A percentile compares a stretch with the other conserved stretches of the same genome.
phyloP scores from a whole-genome alignment of 1,140 invertebrate genomes.

The Plodia interpunctella region DNA sequence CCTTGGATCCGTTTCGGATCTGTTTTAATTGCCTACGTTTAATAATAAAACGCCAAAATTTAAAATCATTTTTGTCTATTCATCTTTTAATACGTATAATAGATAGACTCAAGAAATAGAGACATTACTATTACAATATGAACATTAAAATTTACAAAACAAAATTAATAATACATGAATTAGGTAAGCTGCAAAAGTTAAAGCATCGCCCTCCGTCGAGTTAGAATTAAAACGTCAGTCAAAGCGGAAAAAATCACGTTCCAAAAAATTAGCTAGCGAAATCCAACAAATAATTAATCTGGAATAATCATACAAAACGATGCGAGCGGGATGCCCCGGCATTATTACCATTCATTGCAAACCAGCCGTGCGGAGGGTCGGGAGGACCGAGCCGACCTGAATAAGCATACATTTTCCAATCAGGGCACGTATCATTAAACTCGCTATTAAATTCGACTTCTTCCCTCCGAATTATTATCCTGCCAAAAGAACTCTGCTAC shows the following conservation, averaged over 20 bases:
- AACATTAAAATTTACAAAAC: too few relatives aligned
- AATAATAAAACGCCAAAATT: too few relatives aligned
- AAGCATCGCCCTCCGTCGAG: conserved; percentile 45
- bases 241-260: conserved; percentile 73
- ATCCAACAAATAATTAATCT: conserved; percentile 77
- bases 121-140: too few relatives aligned
- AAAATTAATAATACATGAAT: not conserved
- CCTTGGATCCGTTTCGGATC: too few relatives aligned
- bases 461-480: conserved; percentile 71
- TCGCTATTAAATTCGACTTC: conserved; percentile 76
- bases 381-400: conserved; percentile 62
- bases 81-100: too few relatives aligned
- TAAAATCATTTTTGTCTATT: too few relatives aligned
- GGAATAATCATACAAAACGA: conserved; percentile 77
- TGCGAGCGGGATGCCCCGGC: conserved; percentile 68
- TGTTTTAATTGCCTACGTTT: too few relatives aligned
- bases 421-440: conserved; percentile 76
- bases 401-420: conserved; percentile 77
- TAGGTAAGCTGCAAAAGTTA: not conserved
- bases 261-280: conserved; percentile 75
- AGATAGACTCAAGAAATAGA: too few relatives aligned
- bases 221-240: conserved; percentile 75
- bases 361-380: conserved; percentile 67
- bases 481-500: conserved; percentile 44
- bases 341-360: conserved; percentile 77